Evolutionary conservation across 2,797 vertebrate species (phyloP), one percentile per base, ranked within the genome.

Genomic region (Danio kyathit): DNA sequence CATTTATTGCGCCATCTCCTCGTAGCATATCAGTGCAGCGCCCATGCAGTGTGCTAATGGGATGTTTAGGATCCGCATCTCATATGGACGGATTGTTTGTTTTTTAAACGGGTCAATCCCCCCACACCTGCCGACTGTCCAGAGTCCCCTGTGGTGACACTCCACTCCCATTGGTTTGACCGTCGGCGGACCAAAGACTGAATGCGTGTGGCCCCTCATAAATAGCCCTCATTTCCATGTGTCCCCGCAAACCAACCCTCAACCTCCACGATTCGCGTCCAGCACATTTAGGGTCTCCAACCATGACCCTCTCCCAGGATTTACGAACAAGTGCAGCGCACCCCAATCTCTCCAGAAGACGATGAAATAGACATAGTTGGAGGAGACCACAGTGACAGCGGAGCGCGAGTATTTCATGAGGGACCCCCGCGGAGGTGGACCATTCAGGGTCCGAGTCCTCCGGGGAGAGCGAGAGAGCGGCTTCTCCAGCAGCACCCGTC

Each of bases 291-390:
- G 16, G 72, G 77, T 76, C 38, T 54, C 13, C 51, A 65, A 79
- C 46, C 78, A 95, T 95, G 95, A 95, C 92, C 75, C 90, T 94
- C 40, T 92, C 92, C 41, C 82, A 81, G 83, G 92, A 91, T 14
- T 14, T 91, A 66, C 81, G 88, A 92, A 86, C 76, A 85, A 43
- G 85, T 88, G 7, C 90, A 88, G 14, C 90, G 89, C 17, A 21
- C 86, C 19, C 82, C 80, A 11, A 59, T 87, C 73, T 84, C 85
- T 52, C 70, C 74, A 13, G 92, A 93, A 40, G 91, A 93, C 2
- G 88, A 90, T 38, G 94, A 95, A 80, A 89, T 94, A 56, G 92
- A 94, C 75, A 91, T 93, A 11, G 84, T 93, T 12, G 92, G 93
- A 63, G 92, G 91, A 49, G 90, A 91, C 52, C 89, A 90, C 9